These are phyloP conservation scores for Stratiomys singularior DNA, from an alignment of 2,888 invertebrate species.

Conservation along the genomic window DNA sequence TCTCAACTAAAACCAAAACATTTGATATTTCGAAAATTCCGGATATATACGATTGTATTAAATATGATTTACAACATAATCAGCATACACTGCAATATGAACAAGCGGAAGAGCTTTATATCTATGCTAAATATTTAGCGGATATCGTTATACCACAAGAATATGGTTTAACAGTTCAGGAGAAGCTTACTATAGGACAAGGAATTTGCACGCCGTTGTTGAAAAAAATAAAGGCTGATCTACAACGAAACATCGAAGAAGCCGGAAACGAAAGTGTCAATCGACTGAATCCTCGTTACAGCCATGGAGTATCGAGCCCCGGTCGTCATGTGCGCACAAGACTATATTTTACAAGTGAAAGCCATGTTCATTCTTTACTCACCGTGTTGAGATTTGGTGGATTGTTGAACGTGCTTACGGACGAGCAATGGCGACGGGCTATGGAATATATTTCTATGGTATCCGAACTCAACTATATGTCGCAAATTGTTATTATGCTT, in stretches of 20 bases:
- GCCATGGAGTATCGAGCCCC: constrained; percentile 97
- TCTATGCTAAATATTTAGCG: constrained; percentile 95
- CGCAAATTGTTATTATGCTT: constrained; percentile 97
- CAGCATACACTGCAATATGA: constrained; percentile 94
- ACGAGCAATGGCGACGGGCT: constrained; percentile 98
- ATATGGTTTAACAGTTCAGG: constrained; percentile 94
- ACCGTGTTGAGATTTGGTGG: constrained; percentile 95
- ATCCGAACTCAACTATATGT: constrained; percentile 98
- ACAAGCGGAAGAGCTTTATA: constrained; percentile 91
- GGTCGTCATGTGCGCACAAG: constrained; percentile 97
- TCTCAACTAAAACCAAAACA: constrained; percentile 89
- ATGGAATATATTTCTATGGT: constrained; percentile 99
- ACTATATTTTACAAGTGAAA: constrained; percentile 99
- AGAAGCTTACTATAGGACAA: constrained; percentile 96
- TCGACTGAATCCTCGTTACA: constrained; percentile 95
- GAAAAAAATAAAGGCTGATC: constrained; percentile 93
- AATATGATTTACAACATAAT: constrained; percentile 98
- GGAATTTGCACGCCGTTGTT: constrained; percentile 96
- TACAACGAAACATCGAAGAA: constrained; percentile 93
- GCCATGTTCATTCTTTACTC: constrained; percentile 97
- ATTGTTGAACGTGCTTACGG: constrained; percentile 84
- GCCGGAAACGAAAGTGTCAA: constrained; percentile 95
- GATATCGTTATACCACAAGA: constrained; percentile 99
- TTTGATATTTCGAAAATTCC: constrained; percentile 99
- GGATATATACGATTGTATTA: constrained; percentile 99